Percentiles rank a stretch among this genome's conserved stretches.
Conservation (phyloP, 2,113 vertebrate species). For the Pica pica region DNA sequence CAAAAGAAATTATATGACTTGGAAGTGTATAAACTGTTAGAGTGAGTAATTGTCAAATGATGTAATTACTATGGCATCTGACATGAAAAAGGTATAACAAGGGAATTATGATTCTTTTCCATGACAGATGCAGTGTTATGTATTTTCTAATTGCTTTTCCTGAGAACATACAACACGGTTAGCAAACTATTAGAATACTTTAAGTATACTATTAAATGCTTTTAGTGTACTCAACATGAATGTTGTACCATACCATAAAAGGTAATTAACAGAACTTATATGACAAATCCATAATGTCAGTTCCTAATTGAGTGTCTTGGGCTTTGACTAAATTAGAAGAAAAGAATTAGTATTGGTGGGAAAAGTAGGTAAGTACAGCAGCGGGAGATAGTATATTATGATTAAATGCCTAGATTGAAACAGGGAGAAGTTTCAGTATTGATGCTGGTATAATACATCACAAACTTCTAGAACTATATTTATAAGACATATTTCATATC, state of each 20-base stretch:
- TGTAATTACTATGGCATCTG: neutral
- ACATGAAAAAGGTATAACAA: neutral
- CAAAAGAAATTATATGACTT: neutral
- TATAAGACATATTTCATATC: neutral
- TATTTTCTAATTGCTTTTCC: constrained; percentile 11
- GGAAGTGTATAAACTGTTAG: neutral
- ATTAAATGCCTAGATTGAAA: neutral
- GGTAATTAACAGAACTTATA: constrained; percentile 24
- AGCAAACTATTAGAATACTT: neutral
- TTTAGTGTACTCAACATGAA: constrained; percentile 9
- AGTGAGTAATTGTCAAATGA: neutral
- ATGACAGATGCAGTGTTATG: neutral
- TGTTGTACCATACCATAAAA: neutral
- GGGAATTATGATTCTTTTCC: neutral
- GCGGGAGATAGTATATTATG: neutral
- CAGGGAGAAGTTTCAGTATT: neutral
- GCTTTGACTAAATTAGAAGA: neutral
- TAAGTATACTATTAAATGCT: constrained; percentile 5
- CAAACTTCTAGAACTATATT: neutral
- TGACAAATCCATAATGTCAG: constrained; percentile 8
- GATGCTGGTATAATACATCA: neutral
- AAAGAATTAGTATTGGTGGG: neutral
- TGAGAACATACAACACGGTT: neutral
- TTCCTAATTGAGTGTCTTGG: neutral
- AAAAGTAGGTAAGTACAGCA: neutral